Base-by-base conservation (phyloP, 2,888 invertebrate genomes). In the Alloplasta piceator region DNA sequence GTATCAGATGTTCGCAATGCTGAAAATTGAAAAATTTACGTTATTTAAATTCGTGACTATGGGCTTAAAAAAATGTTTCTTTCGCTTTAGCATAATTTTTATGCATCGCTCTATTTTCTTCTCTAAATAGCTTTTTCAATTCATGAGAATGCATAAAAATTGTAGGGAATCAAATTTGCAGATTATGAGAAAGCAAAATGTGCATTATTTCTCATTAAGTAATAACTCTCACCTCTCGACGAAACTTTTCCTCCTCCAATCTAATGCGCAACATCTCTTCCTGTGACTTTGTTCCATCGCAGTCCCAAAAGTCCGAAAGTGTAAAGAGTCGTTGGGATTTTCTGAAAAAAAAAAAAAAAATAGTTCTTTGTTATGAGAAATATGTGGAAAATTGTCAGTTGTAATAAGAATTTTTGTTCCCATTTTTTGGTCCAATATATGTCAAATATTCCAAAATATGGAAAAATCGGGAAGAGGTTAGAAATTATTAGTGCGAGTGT, bases 1-100 rank as follows among this genome's bases (percentile, higher is more conserved):
- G 95, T 67, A 97, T 96, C 86, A 96, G 93, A 78, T 95, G 94
- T 92, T 97, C 97, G 86, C 96, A 96, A 87, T 96, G 96, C 95
- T 96, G 89, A 58, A 91, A 91, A 78, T 58, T 87, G 85, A 76
- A 60, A 72, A 55, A 80, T 58, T 50, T 4, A 60, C 43, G 43
- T 50, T 64, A 43, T 36, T 48, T 6, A 36, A 72, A 66, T 75
- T 4, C n/a, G 38, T n/a, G 3, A 26, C 3, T 26, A 26, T 26
- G 26, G n/a, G n/a, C 26, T 26, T 26, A 26, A 26, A 26, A 26
- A 26, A 1, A 26, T 1, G 3, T 26, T 26, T n/a, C n/a, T 26
- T 26, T 26, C 26, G 3, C 26, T 26, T 26, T 3, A 26, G 26
- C 3, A 26, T 26, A 3, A 2, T 26, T 26, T 26, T 26, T 26